phyloP scores from a whole-genome alignment of 2,888 invertebrate genomes.

The Ichneumon xanthorius region DNA sequence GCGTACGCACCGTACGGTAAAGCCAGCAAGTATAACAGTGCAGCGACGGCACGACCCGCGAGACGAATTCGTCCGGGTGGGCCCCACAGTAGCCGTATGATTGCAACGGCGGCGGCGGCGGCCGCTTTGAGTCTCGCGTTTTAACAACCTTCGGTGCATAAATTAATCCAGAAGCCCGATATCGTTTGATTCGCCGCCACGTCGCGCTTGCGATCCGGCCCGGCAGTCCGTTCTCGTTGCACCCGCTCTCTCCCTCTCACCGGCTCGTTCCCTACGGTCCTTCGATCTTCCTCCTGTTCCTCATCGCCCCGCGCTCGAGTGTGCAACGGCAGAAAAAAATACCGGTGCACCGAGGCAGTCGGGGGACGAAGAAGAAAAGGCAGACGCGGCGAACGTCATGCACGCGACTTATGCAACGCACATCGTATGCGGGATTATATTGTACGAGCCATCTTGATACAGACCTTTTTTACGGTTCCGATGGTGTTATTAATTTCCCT shows the following conservation, averaged over 20 bases:
- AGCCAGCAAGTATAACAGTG: constrained; percentile 58
- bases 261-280: constrained; percentile 55
- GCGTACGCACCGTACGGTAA: neutral
- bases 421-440: constrained; percentile 2
- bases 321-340: constrained; percentile 15
- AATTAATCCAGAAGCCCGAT: constrained; percentile 84
- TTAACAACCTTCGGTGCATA: constrained; percentile 84
- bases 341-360: constrained; percentile 13
- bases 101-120: constrained; percentile 80
- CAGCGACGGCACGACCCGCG: constrained; percentile 70
- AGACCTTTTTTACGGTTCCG: constrained; percentile 78
- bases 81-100: constrained; percentile 80
- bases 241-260: constrained; percentile 63
- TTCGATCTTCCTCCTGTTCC: constrained; percentile 37
- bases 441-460: constrained; percentile 72
- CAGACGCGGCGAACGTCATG: constrained; percentile 41
- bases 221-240: constrained; percentile 61
- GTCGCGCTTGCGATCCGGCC: constrained; percentile 54
- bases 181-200: constrained; percentile 84
- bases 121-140: constrained; percentile 83
- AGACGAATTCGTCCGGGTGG: constrained; percentile 80
- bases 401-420: constrained; percentile 68
- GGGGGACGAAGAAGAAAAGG: constrained; percentile 16
- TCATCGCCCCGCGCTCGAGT: constrained; percentile 1
- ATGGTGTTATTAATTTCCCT: constrained; percentile 79